These are phyloP conservation scores for Vulpes lagopus DNA, from an alignment of 2,113 vertebrate species.

Conservation along the genomic window DNA sequence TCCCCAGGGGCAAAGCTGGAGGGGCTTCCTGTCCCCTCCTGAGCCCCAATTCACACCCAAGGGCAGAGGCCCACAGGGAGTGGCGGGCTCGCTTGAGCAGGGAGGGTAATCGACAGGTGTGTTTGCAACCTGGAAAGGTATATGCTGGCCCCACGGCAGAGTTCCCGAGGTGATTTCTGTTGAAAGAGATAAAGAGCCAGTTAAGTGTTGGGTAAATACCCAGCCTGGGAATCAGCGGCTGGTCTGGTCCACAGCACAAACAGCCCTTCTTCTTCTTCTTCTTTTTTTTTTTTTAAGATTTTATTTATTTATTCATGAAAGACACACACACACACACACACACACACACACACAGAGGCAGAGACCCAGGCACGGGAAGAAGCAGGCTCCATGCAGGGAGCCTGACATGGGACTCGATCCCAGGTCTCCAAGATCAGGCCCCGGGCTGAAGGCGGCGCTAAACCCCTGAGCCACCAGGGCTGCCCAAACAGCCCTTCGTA, in stretches of 20 bases:
- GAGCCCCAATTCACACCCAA: no score
- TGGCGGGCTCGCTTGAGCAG: background rate
- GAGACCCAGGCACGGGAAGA: no score
- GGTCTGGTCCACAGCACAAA: background rate
- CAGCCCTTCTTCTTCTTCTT: background rate
- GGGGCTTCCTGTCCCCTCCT: background rate
- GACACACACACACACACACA: no score
- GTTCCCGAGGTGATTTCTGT: conserved; percentile 14
- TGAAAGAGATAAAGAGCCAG: conserved; percentile 23
- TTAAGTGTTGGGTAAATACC: conserved; percentile 15
- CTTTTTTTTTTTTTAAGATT: no score
- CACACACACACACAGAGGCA: no score
- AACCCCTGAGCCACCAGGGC: no score
- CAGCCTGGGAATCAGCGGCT: background rate
- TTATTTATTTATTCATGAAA: no score
- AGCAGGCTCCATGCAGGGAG: no score
- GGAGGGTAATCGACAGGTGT: background rate
- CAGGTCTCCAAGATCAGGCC: no score
- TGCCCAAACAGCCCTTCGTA: background rate
- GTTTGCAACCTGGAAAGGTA: background rate
- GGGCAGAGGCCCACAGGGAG: fast-evolving
- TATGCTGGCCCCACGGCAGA: background rate
- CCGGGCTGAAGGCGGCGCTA: no score
- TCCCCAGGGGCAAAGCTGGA: background rate
- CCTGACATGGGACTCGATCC: no score